Base-by-base conservation (phyloP, 2,797 vertebrate genomes). In the Sebastes hubbsi region DNA sequence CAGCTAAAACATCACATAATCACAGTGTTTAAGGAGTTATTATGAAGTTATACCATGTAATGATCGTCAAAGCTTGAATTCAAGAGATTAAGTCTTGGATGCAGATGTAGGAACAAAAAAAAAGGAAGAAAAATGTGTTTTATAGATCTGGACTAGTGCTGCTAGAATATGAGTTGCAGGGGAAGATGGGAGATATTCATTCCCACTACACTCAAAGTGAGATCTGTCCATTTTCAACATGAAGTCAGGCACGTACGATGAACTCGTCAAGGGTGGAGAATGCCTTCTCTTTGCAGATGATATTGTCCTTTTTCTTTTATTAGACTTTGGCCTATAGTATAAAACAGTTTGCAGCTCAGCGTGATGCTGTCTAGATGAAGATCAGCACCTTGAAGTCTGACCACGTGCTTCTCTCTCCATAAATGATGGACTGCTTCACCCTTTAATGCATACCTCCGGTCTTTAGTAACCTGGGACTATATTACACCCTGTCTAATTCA, bases 1-100 rank as follows among this genome's bases (percentile, higher is more conserved):
- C 30, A 72, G 66, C 54, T 58, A 46, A 46, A 85, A 63, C 59
- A 69, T 59, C 36, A 42, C 8, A 36, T 16, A 72, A 54, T 59
- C 20, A 69, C 29, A 56, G 27, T 55, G 25, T 72, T 80, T 74
- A 14, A 49, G 6, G 6, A 55, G 66, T 58, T 2, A 56, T 60
- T 80, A 66, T 60, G 4, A 62, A 49, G 75, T 75, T 42, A 30
- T 56, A 64, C 2, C n/a, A 18, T 49, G 63, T 36, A 46, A 68
- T 56, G 18, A 65, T 20, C 54, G 46, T 74, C 12, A 36, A 58
- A 61, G 4, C 12, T 38, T 1, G 16, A 54, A 30, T 27, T 58
- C n/a, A 13, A 30, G 16, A 14, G 4, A 58, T 29, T 30, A 30
- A 36, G 22, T 58, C 2, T 16, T 11, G 32, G 1, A 18, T 52